Conservation (phyloP, 2,113 vertebrate genomes). For the Apteryx owenii region DNA sequence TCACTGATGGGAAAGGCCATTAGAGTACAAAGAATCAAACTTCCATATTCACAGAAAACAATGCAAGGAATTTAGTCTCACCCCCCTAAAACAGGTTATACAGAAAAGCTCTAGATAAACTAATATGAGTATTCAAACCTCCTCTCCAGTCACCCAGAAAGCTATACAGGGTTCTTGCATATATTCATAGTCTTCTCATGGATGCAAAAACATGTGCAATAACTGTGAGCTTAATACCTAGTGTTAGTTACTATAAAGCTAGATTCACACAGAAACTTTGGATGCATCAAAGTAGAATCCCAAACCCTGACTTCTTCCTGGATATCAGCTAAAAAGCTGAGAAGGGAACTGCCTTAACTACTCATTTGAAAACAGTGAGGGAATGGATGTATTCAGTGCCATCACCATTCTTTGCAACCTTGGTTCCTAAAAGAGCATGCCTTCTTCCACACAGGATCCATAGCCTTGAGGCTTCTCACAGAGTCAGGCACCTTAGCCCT, state of each 20-base stretch:
- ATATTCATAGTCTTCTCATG: background rate
- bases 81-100: background rate
- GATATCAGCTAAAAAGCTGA: background rate
- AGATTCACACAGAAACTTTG: background rate
- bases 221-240: background rate
- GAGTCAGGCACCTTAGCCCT: background rate
- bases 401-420: background rate
- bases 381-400: background rate
- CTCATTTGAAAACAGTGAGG: background rate
- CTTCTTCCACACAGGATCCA: background rate
- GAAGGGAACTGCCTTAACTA: background rate
- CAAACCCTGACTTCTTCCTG: background rate
- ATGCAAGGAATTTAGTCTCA: background rate
- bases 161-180: background rate
- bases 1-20: background rate
- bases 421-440: background rate
- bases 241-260: background rate
- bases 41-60: background rate
- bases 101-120: background rate
- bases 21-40: background rate
- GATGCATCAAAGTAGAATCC: background rate
- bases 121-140: background rate
- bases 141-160: background rate
- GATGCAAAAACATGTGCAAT: background rate
- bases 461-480: background rate